These are phyloP conservation scores for Ceratoteleas bidentatus DNA, from an alignment of 1,140 invertebrate species.

Conservation along the genomic window DNA sequence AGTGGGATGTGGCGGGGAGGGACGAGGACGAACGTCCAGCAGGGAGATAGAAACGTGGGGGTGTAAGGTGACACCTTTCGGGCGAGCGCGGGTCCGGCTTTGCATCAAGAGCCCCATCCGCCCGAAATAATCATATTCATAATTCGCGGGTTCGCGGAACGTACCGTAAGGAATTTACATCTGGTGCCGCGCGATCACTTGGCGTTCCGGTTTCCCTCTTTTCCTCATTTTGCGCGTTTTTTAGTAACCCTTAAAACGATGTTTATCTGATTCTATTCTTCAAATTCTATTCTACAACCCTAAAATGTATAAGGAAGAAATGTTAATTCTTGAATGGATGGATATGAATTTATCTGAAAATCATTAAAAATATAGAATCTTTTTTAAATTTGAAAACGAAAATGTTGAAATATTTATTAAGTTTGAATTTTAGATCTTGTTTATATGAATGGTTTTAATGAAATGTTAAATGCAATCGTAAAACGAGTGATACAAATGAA, in stretches of 20 bases:
- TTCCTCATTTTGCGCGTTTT: no score
- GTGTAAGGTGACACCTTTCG: slow-evolving; percentile 78
- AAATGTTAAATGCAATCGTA: no score
- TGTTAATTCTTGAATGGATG: no score
- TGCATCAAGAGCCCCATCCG: slow-evolving; percentile 71
- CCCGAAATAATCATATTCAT: slow-evolving; percentile 78
- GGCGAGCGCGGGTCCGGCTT: slow-evolving; percentile 71
- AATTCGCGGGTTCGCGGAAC: slow-evolving; percentile 77
- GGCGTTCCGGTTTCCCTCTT: slow-evolving; percentile 35
- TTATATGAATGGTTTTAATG: no score
- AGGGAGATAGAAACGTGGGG: slow-evolving; percentile 56
- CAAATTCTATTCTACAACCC: no score
- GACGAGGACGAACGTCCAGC: slow-evolving; percentile 55
- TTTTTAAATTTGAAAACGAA: no score
- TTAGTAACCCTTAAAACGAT: neutral
- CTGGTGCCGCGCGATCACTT: slow-evolving; percentile 51
- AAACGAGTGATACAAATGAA: no score
- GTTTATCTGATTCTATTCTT: neutral
- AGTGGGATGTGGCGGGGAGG: slow-evolving; percentile 26
- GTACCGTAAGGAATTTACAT: slow-evolving; percentile 63
- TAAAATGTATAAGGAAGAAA: no score
- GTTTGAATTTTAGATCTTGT: no score
- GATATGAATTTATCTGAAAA: no score
- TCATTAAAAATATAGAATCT: no score
- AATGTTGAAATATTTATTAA: no score